Conservation (phyloP, 1,140 invertebrate genomes). For the Hycleus cichorii region DNA sequence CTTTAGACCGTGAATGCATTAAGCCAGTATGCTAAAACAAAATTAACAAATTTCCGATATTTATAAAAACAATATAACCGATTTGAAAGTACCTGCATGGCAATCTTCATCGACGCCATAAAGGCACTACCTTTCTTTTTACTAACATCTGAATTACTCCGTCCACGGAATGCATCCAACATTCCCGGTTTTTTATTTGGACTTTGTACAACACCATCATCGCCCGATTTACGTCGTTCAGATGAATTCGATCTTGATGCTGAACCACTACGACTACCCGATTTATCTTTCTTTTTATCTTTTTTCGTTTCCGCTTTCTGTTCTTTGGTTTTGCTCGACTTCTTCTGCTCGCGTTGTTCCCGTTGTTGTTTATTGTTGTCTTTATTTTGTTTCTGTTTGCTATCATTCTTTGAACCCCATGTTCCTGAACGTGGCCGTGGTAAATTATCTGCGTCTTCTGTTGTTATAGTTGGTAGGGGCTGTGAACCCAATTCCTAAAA, state of each 20-base stretch:
- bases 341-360: slow-evolving; percentile 3
- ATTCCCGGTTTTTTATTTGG: slow-evolving; percentile 59
- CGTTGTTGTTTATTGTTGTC: too few species aligned
- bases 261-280: slow-evolving; percentile 44
- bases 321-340: slow-evolving; percentile 21
- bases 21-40: slow-evolving; percentile 44
- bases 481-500: slow-evolving; percentile 56
- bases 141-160: slow-evolving; percentile 71
- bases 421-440: slow-evolving; percentile 47
- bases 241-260: slow-evolving; percentile 53
- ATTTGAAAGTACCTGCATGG: slow-evolving; percentile 58
- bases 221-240: slow-evolving; percentile 52
- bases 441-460: slow-evolving; percentile 34
- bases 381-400: slow-evolving; percentile 26
- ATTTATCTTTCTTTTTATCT: slow-evolving; percentile 23
- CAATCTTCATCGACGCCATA: slow-evolving; percentile 72
- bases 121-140: slow-evolving; percentile 57
- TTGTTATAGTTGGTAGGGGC: slow-evolving; percentile 50
- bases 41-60: background rate
- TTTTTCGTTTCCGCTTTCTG: slow-evolving; percentile 27
- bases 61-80: background rate
- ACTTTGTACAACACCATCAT: slow-evolving; percentile 39
- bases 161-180: slow-evolving; percentile 77
- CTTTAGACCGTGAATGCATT: slow-evolving; percentile 37
- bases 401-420: slow-evolving; percentile 52